A percentile compares a stretch with the other conserved stretches of the same genome.
Conservation (phyloP, 2,888 invertebrate species). For the Cheilosia scutellata region DNA sequence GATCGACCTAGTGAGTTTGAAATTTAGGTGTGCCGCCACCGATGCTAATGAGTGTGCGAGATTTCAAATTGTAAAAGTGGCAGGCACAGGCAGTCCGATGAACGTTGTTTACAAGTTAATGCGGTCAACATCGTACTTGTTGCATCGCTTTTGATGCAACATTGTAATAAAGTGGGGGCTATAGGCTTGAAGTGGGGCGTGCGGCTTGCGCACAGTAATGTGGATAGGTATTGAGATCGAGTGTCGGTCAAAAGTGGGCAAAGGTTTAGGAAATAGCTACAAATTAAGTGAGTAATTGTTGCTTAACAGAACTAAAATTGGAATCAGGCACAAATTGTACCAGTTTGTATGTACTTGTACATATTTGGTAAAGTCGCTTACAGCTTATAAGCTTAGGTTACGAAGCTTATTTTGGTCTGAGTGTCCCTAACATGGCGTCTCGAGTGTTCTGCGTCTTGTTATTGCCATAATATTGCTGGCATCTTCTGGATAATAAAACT, state of each 20-base stretch:
- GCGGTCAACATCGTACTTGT: conserved; percentile 37
- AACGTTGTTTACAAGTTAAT: conserved; percentile 45
- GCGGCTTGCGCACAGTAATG: conserved; percentile 4
- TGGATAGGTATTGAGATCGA: background rate
- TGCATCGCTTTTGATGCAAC: conserved; percentile 27
- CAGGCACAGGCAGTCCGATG: background rate
- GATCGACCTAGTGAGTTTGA: conserved; percentile 65
- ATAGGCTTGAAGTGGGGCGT: background rate
- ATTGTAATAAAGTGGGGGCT: background rate
- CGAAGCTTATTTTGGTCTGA: too few relatives aligned
- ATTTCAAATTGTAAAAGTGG: conserved; percentile 34
- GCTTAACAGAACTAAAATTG: background rate
- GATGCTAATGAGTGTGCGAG: conserved; percentile 41
- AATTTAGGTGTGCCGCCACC: conserved; percentile 60
- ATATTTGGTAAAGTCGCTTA: background rate
- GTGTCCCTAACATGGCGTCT: too few relatives aligned
- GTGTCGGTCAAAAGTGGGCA: background rate
- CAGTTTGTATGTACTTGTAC: background rate
- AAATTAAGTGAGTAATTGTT: background rate
- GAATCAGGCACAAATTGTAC: background rate
- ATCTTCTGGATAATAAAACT: too few relatives aligned
- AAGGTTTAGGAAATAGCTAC: conserved; percentile 7
- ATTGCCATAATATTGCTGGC: too few relatives aligned
- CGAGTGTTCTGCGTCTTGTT: too few relatives aligned
- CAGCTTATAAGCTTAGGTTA: too few relatives aligned